Evolutionary conservation across 2,888 invertebrate genomes (phyloP), one percentile per base, ranked within the genome.

Genomic region (Nemotelus nigrinus): DNA sequence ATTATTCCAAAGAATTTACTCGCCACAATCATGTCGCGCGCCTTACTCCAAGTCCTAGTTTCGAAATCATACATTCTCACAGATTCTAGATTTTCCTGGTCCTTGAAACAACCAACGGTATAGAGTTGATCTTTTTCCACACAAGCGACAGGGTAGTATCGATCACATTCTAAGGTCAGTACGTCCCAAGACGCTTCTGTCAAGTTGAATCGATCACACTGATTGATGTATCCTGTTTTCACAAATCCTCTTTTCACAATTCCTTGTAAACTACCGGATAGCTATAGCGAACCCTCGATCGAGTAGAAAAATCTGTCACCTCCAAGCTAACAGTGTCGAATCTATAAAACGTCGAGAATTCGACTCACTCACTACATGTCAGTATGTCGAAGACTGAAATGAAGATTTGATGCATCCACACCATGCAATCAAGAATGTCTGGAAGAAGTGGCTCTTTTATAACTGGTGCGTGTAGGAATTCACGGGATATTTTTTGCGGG

Each of bases 381-480:
- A 43, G 57, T 10, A 71, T 71, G 8, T 68, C 67, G 50, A 68
- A 68, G 5, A 68, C 4, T 25, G 25, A 50, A 4, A 50, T 44
- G 44, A 68, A 68, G 50, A 68, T 68, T 25, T 68, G 48, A 48
- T 68, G 44, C 57, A 71, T 55, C 71, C 71, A 71, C 43, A 25
- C 41, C 57, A 57, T 71, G 25, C 55, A 57, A n/a, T 8, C n/a
- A 4, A 71, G 43, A 57, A 55, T 43, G 10, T 71, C 55, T 1
- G 44, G 41, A 4, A 71, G 44, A 3, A 71, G 43, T 7, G 55
- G 4, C 43, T 55, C 57, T 39, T 71, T 71, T 5, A 55, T 57
- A 2, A 71, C n/a, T 4, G 57, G 43, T 3, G 55, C 57, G 3
- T 45, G 41, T 41, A 71, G 44, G 10, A 71, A 71, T 1, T 71